Conservation (phyloP, 2,113 vertebrate species). For the Enhydra lutris region DNA sequence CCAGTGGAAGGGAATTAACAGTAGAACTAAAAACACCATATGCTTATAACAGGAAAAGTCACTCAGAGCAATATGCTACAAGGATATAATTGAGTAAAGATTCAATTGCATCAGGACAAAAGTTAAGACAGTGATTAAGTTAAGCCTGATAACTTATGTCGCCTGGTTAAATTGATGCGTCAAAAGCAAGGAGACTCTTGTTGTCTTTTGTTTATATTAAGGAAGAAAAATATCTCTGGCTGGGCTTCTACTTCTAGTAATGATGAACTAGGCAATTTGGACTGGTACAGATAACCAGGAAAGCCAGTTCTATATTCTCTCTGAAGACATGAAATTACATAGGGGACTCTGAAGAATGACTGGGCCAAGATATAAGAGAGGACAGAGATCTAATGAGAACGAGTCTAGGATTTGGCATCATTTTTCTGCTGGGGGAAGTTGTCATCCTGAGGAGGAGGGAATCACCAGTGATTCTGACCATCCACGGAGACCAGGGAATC, state of each 20-base stretch:
- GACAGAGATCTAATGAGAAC: not conserved
- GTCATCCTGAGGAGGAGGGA: not conserved
- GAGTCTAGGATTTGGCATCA: not conserved
- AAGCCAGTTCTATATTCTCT: not conserved
- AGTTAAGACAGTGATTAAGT: constrained; percentile 75
- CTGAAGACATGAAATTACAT: not conserved
- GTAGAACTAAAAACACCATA: constrained; percentile 82
- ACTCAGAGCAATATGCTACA: constrained; percentile 79
- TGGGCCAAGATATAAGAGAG: not conserved
- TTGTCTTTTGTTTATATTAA: constrained; percentile 75
- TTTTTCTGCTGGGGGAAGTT: not conserved
- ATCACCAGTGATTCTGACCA: not conserved
- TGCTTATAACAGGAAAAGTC: constrained; percentile 79
- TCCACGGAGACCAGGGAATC: too few relatives aligned
- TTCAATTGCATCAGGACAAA: constrained; percentile 80
- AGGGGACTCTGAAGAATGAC: not conserved
- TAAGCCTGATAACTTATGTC: constrained; percentile 63
- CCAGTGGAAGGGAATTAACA: constrained; percentile 84
- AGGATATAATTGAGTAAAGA: constrained; percentile 83
- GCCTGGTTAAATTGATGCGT: constrained; percentile 75
- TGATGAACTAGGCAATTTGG: constrained; percentile 4
- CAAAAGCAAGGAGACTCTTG: constrained; percentile 71
- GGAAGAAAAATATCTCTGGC: constrained; percentile 71
- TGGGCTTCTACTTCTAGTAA: constrained; percentile 14
- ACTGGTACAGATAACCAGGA: not conserved